phyloP scores from a whole-genome alignment of 1,140 invertebrate species.

The Drosophila equinoxialis region DNA sequence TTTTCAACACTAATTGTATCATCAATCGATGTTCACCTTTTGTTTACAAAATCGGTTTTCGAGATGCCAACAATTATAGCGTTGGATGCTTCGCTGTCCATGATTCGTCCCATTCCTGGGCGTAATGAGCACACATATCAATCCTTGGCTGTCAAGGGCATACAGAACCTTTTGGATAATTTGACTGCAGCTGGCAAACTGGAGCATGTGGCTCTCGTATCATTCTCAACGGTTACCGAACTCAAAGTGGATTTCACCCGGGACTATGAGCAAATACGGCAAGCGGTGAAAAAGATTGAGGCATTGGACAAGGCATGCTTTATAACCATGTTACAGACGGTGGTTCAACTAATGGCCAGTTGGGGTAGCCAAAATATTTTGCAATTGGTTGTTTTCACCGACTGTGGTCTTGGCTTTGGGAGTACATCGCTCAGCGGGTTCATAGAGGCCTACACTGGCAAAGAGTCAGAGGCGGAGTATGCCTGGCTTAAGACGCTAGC shows the following conservation, averaged over 20 bases:
- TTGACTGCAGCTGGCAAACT: conserved; percentile 91
- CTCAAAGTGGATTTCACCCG: conserved; percentile 80
- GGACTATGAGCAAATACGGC: conserved; percentile 77
- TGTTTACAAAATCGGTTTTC: too few species aligned
- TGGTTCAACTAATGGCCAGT: conserved; percentile 63
- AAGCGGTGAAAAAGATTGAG: conserved; percentile 78
- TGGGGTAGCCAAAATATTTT: conserved; percentile 77
- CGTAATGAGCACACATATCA: conserved; percentile 86
- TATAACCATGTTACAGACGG: conserved; percentile 65
- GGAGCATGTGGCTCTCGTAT: conserved; percentile 95
- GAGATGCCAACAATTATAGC: conserved; percentile 89
- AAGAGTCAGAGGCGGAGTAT: conserved; percentile 74
- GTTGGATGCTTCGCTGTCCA: conserved; percentile 90
- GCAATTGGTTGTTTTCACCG: conserved; percentile 76
- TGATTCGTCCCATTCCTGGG: conserved; percentile 87
- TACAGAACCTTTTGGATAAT: conserved; percentile 93
- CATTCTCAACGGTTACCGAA: conserved; percentile 92
- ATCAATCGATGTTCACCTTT: too few species aligned
- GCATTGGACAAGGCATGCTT: conserved; percentile 69
- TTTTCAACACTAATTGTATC: too few species aligned
- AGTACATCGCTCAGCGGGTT: conserved; percentile 63
- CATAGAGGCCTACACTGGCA: conserved; percentile 49
- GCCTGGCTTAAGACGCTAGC: conserved; percentile 89
- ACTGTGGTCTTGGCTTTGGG: conserved; percentile 78
- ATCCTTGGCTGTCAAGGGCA: conserved; percentile 91